Percentiles rank a stretch among this genome's conserved stretches.
These are phyloP conservation scores for Butorides virescens DNA, from an alignment of 2,113 vertebrate genomes.

Conservation along the genomic window DNA sequence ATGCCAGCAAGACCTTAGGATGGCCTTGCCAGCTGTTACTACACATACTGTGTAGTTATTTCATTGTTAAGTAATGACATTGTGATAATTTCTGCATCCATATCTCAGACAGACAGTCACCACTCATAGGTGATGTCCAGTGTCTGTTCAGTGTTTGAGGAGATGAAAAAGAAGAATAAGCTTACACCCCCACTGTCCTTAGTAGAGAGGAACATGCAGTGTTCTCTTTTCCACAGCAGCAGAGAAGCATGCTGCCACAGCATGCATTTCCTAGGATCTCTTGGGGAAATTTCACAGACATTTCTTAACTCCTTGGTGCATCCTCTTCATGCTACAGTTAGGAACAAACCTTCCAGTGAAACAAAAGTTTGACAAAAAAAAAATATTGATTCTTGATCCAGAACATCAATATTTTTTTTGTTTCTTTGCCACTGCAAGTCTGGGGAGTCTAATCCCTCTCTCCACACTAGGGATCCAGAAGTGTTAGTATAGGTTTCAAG, in stretches of 20 bases:
- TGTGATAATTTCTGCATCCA: background rate
- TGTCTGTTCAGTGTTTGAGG: background rate
- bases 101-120: background rate
- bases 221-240: background rate
- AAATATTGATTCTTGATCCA: background rate
- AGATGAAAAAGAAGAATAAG: background rate
- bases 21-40: background rate
- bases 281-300: background rate
- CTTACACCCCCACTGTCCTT: background rate
- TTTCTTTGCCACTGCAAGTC: background rate
- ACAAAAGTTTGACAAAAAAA: background rate
- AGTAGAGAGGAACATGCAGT: background rate
- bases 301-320: background rate
- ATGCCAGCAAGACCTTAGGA: background rate
- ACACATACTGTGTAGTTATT: background rate
- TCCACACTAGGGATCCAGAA: background rate
- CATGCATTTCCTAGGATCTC: background rate
- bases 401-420: background rate
- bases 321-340: background rate
- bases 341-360: background rate
- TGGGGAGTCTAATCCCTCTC: background rate
- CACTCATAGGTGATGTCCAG: background rate
- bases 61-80: background rate
- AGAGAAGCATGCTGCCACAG: too few relatives aligned
- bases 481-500: background rate